Conservation (phyloP, 2,797 vertebrate species). For the Poeciliopsis infans region DNA sequence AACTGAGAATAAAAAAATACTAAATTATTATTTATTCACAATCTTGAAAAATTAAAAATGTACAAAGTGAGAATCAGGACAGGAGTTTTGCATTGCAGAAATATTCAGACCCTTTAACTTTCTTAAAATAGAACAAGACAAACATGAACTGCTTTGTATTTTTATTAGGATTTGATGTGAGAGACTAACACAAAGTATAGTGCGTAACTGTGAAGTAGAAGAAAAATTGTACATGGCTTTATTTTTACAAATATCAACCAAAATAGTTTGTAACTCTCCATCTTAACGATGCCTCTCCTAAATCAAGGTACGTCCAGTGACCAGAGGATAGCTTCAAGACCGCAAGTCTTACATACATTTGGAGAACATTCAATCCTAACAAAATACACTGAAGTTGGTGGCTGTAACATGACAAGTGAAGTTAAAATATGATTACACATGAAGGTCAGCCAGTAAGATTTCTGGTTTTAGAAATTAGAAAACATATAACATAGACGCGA, state of each 20-base stretch:
- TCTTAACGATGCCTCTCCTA: too few relatives aligned
- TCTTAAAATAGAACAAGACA: neutral
- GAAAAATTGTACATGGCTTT: too few relatives aligned
- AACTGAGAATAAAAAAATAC: neutral
- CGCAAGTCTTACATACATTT: neutral
- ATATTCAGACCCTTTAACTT: neutral
- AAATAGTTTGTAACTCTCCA: too few relatives aligned
- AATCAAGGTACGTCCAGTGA: too few relatives aligned
- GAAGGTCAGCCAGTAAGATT: neutral
- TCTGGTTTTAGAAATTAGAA: neutral
- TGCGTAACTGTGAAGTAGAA: too few relatives aligned
- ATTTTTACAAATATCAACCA: too few relatives aligned
- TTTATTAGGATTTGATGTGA: too few relatives aligned
- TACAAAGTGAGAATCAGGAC: neutral
- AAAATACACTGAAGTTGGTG: neutral
- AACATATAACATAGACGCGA: neutral
- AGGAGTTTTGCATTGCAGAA: neutral
- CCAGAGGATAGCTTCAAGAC: too few relatives aligned
- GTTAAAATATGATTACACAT: neutral
- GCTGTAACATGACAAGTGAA: neutral
- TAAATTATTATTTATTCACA: neutral
- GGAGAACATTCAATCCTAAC: neutral
- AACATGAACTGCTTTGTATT: neutral
- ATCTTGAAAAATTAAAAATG: neutral
- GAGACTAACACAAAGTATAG: too few relatives aligned